Base-by-base conservation (phyloP, 2,113 vertebrate species). In the Typhlomys cinereus region DNA sequence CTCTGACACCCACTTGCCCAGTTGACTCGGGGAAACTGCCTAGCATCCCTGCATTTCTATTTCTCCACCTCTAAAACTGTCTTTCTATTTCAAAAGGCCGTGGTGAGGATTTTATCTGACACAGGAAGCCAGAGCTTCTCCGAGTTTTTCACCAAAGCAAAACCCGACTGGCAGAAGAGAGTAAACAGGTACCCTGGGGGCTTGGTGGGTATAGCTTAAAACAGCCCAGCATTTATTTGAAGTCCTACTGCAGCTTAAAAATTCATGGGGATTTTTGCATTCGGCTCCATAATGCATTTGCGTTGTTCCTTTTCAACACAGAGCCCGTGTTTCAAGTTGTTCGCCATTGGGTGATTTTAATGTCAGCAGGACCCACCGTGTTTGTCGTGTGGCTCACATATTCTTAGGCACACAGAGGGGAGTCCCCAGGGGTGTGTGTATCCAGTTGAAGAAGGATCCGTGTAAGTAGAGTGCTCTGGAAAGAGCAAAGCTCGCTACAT, bases 191-290 rank as follows among this genome's bases (percentile, higher is more conserved):
- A 36, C 75, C 61, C 80, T 52, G 36, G 89, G 48, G 84, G 44
- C 2, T 73, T 46, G 78, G 66, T n/a, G 91, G 36, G 74, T 18
- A 0, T 50, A 89, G 83, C 92, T 96, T 57, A 41, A 80, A 91
- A 91, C 83, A 62, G 44, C 50, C 88, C 5, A 1, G n/a, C 12
- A 27, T 80, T 62, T 82, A 92, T 93, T 91, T 95, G 95, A 96
- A 95, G 91, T 89, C 81, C 92, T 83, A 31, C 61, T 59, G 21
- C 50, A 62, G 84, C 89, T 96, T 89, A 92, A 96, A 96, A 92
- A 88, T 96, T 87, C 71, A 96, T 91, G 91, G 83, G 76, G 50
- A 29, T 64, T 94, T n/a, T 95, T 94, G 91, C 93, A 92, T 95
- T 84, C 91, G 64, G 91, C 76, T 92, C 84, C 93, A 54, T 89